A percentile compares a stretch with the other conserved stretches of the same genome.
Conservation (phyloP, 2,113 vertebrate genomes). For the Lampris incognitus region DNA sequence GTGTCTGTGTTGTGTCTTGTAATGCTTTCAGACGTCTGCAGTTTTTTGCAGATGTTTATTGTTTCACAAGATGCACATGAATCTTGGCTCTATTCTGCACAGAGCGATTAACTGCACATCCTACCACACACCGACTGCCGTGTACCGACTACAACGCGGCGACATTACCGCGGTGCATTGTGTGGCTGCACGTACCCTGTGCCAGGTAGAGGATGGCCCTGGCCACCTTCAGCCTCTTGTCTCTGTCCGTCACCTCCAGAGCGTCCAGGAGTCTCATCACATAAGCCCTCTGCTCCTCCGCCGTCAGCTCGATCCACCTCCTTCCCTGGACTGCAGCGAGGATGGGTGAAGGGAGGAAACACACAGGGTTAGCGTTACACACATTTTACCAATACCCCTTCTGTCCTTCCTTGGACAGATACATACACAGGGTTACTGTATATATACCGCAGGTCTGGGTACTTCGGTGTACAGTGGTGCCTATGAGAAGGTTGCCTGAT, state of each 20-base stretch:
- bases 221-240: constrained; percentile 89
- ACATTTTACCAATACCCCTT: background rate
- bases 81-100: too few relatives aligned
- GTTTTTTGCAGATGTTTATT: too few relatives aligned
- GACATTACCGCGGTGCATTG: background rate
- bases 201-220: constrained; percentile 94
- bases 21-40: too few relatives aligned
- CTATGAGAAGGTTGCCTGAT: too few relatives aligned
- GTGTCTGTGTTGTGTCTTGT: too few relatives aligned
- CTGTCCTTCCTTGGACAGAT: background rate
- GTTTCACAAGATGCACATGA: too few relatives aligned
- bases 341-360: background rate
- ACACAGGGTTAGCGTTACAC: constrained; percentile 2
- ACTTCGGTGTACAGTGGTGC: too few relatives aligned
- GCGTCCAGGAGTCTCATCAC: constrained; percentile 93
- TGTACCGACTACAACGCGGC: background rate
- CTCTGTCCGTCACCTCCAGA: constrained; percentile 92
- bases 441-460: too few relatives aligned
- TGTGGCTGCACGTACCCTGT: constrained; percentile 83
- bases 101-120: too few relatives aligned
- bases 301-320: constrained; percentile 88
- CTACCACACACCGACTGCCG: background rate
- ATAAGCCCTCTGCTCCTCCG: constrained; percentile 86
- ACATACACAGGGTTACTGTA: too few relatives aligned
- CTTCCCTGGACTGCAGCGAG: constrained; percentile 78